These are phyloP conservation scores for Apodemus speciosus DNA, from an alignment of 2,113 vertebrate species.

Conservation along the genomic window DNA sequence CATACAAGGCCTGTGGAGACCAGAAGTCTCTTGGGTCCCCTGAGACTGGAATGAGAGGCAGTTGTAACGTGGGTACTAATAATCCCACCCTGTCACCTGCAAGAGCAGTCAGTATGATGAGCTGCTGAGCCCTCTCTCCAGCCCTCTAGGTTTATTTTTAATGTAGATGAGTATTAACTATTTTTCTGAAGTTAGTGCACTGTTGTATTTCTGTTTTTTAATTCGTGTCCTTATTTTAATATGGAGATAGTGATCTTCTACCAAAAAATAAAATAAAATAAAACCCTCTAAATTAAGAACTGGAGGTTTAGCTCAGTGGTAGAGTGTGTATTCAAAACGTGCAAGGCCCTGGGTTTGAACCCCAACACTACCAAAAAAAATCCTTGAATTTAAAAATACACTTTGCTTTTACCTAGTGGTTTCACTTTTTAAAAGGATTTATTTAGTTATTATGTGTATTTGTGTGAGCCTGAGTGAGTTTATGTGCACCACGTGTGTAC, in stretches of 20 bases:
- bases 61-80: background rate
- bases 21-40: background rate
- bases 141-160: conserved; percentile 40
- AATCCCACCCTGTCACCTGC: background rate
- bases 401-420: conserved; percentile 36
- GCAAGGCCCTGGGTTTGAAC: background rate
- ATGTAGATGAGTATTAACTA: background rate
- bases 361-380: background rate
- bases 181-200: conserved; percentile 38
- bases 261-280: background rate
- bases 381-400: conserved; percentile 35
- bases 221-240: conserved; percentile 41
- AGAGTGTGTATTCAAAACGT: background rate
- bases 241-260: conserved; percentile 32
- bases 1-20: background rate
- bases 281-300: background rate
- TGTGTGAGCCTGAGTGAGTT: background rate
- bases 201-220: background rate
- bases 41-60: background rate
- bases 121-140: background rate
- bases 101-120: background rate
- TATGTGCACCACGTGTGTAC: background rate
- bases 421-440: background rate
- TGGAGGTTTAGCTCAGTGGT: background rate
- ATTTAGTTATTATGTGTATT: background rate